Base-by-base conservation (phyloP, 2,888 invertebrate genomes). In the Ellobium chinense region DNA sequence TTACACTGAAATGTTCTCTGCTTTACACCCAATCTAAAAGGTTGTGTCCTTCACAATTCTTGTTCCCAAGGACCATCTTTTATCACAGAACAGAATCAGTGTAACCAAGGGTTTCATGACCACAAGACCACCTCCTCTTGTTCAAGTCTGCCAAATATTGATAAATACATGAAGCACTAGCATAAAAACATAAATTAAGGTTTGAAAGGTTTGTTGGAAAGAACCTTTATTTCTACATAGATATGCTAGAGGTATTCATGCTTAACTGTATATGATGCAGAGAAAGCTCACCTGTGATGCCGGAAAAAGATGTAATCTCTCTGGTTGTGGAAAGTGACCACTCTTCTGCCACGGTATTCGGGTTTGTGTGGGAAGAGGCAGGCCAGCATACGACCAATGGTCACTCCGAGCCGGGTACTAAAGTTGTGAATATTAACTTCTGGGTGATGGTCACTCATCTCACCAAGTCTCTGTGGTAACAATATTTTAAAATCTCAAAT, bases 241-340 rank as follows among this genome's bases (percentile, higher is more conserved):
- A n/a, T n/a, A n/a, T n/a, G n/a, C n/a, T n/a, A n/a, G n/a, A n/a
- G n/a, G n/a, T n/a, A n/a, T n/a, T n/a, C n/a, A n/a, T n/a, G n/a
- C n/a, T n/a, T n/a, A n/a, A n/a, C n/a, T n/a, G n/a, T n/a, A 54
- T 54, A 54, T 14, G 21, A 54, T 14, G 12, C 54, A 54, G 54
- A 68, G 66, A 18, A 14, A n/a, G 39, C 75, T 39, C 89, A 97
- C 95, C 98, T 95, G 93, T 99, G 99, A 93, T 99, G 99, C 80
- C 99, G 95, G 92, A 99, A 99, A 94, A 99, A 99, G 88, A 99
- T 97, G 92, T 97, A 99, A 94, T 99, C 99, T 82, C 99, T 94
- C 93, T 99, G 99, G 94, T 99, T 99, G 93, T 99, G 99, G 93
- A 99, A 99, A 39, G 99, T 99, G 83, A 98, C 97, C 0, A 96